Evolutionary conservation across 30 jellyfish, hydroid and myxozoan species (phyloP), one percentile per base, ranked within the genome.

Genomic region (Nemopilema nomurai): DNA sequence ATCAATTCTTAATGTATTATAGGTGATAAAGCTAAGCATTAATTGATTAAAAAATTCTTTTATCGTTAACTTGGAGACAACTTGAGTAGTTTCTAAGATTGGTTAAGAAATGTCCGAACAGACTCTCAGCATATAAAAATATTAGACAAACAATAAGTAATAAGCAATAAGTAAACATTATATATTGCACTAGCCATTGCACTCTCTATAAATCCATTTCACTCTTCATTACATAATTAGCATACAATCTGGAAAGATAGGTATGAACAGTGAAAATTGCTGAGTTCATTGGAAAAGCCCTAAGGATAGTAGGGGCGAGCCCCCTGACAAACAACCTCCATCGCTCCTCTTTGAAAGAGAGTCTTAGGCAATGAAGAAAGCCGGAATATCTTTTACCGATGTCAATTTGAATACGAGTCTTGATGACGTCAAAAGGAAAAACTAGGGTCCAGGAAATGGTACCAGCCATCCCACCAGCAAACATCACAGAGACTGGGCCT

Each of bases 381-480:
- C 97, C 98, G 62, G 31, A 50, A 53, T 80, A 92, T 22, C 85
- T 74, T 57, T 68, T 66, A 26, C 51, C 21, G 30, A 79, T 66
- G 83, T 87, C 98, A 25, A 87, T 83, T 65, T 92, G 98, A 69
- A 86, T 92, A n/a, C 98, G 92, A 75, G 97, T 74, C 87, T 92
- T 92, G 62, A 92, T 92, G 19, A 80, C 98, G 74, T 92, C 98
- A 30, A 96, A 85, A 28, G 98, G 97, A 66, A 92, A 92, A 13
- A 53, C 98, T 8, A 80, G 75, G 21, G 97, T 67, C 98, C 98
- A 92, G 19, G 98, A 92, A 16, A 92, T 77, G 28, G 98, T 69
- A 20, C 98, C 98, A 32, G 98, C 97, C 62, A 83, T 51, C 19
- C 98, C 98, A 21, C 98, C 98, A n/a, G 97, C 96, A 53, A 87